These are phyloP conservation scores for Lysiphlebus fabarum DNA, from an alignment of 1,140 invertebrate genomes.

Conservation along the genomic window DNA sequence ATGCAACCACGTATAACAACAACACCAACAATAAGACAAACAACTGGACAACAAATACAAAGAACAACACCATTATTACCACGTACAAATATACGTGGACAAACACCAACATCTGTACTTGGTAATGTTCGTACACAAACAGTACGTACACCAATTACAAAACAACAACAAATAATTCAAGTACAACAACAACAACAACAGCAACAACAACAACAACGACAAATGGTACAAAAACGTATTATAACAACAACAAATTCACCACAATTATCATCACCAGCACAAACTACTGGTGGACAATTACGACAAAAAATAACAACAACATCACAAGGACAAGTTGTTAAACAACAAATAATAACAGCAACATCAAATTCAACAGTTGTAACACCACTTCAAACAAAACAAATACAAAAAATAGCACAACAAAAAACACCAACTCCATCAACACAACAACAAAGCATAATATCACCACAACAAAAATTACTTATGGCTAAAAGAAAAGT, in stretches of 20 bases:
- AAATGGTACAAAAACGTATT: conserved; percentile 43
- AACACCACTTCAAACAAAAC: conserved; percentile 25
- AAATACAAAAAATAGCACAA: conserved; percentile 37
- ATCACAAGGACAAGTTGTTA: conserved; percentile 23
- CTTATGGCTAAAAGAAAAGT: conserved; percentile 51
- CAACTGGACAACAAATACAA: conserved; percentile 30
- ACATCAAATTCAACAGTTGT: conserved; percentile 20
- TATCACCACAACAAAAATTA: conserved; percentile 51
- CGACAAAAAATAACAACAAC: conserved; percentile 36
- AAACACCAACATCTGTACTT: conserved; percentile 41
- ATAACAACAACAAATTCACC: conserved; percentile 24
- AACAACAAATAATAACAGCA: not conserved
- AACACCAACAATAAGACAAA: conserved; percentile 30
- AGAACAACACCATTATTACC: conserved; percentile 41
- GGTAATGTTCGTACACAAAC: conserved; percentile 40
- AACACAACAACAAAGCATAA: conserved; percentile 42
- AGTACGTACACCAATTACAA: conserved; percentile 37
- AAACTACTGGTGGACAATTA: conserved; percentile 30
- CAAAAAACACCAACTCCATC: conserved; percentile 36
- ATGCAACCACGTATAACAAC: conserved; percentile 40
- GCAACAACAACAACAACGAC: conserved; percentile 31
- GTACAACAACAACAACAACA: conserved; percentile 31
- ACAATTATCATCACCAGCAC: conserved; percentile 23
- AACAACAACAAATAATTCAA: conserved; percentile 27
- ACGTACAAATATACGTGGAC: conserved; percentile 40